phyloP scores from a whole-genome alignment of 2,888 invertebrate genomes.

The Morpho achilles region DNA sequence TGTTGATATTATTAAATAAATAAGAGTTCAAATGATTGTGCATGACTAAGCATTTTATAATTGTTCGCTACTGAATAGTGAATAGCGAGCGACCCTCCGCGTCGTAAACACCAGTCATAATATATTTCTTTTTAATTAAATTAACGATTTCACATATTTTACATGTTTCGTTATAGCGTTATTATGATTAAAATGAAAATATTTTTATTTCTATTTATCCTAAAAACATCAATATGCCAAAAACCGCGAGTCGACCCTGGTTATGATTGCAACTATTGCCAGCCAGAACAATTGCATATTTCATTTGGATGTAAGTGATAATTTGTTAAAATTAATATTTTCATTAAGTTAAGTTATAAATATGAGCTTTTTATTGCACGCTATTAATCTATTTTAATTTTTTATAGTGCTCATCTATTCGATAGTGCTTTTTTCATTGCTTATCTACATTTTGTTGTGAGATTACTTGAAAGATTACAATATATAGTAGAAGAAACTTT shows the following conservation, averaged over 20 bases:
- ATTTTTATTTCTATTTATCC: conserved; percentile 17
- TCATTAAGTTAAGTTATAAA: neutral
- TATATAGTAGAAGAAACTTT: no score
- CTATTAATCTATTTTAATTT: neutral
- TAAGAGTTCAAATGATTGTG: no score
- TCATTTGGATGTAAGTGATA: conserved; percentile 77
- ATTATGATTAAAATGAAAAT: conserved; percentile 11
- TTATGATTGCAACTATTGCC: conserved; percentile 61
- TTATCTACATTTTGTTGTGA: no score
- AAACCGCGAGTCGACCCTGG: conserved; percentile 23
- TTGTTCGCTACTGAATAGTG: no score
- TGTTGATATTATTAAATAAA: no score
- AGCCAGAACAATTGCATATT: conserved; percentile 84
- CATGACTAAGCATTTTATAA: no score
- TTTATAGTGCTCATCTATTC: no score
- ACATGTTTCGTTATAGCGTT: neutral
- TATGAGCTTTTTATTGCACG: neutral
- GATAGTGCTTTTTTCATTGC: no score
- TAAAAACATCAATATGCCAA: conserved; percentile 10
- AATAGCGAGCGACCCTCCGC: no score
- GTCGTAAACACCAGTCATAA: no score
- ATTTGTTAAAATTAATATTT: neutral
- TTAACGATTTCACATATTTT: no score
- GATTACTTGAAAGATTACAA: no score
- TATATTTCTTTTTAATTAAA: conserved; percentile 8